Base-by-base conservation (phyloP, 2,888 invertebrate genomes). In the Drosophila histrio region DNA sequence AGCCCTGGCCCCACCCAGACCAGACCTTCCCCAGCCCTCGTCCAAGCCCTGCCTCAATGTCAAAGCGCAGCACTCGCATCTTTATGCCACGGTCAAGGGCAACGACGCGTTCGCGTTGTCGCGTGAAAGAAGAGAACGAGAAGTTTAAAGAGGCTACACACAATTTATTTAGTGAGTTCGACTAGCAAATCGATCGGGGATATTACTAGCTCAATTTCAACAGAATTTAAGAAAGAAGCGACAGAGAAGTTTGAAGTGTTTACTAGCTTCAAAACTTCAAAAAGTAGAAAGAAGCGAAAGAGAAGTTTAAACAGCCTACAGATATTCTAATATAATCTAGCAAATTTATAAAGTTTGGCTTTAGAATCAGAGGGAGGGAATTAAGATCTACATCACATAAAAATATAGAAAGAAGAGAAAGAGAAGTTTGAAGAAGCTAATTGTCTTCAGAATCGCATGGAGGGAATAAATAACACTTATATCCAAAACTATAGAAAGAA, bases 41-140 rank as follows among this genome's bases (percentile, higher is more conserved):
- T 17, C 19, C 13, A 8, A 30, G 53, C 50, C 59, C 56, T 59
- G 58, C 57, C 72, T 28, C 62, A 77, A 77, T 72, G 77, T 57
- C 72, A 77, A 62, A 67, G 63, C 74, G 58, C 64, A 64, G 46
- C 70, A 47, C 22, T 75, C 59, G 75, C 74, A 76, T 72, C 74
- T 76, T 73, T 61, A 47, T 61, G 66, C 72, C 77, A 77, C 61
- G 77, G 80, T 77, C 77, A 77, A 77, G 77, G 77, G 69, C 77
- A 77, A 41, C 22, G 13, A 41, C 41, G 28, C 53, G 21, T 41
- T 53, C 41, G 28, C 53, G 21, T 41, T 15, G 30, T 15, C 28
- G 53, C 53, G 19, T 26, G 28, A n/a, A 13, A 28, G 34, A 9
- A 34, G 49, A 15, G 36, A 6, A 17, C 3, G 24, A 17, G 22